Evolutionary conservation across 2,113 vertebrate genomes (phyloP).

Genomic region (Tinamus guttatus): DNA sequence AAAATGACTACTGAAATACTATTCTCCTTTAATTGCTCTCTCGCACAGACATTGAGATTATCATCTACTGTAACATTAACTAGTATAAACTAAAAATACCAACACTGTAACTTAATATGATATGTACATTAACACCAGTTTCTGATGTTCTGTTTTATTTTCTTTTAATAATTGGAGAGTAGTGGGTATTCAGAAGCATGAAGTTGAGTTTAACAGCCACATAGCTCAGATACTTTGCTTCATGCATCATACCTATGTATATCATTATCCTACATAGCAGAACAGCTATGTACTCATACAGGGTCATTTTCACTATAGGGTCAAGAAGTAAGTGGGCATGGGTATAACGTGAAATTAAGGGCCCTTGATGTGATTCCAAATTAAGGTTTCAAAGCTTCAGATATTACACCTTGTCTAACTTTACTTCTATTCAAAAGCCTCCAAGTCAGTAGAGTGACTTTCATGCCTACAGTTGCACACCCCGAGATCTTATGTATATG

Average conservation of each 20-base stretch:
- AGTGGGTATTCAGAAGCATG: neutral
- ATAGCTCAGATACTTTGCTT: constrained; percentile 24
- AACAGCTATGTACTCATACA: neutral
- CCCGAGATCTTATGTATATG: neutral
- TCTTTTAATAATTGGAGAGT: constrained; percentile 12
- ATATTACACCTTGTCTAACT: neutral
- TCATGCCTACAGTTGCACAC: neutral
- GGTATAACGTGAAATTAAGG: neutral
- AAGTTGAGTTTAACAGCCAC: constrained; percentile 6
- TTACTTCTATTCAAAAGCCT: neutral
- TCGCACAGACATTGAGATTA: constrained; percentile 73
- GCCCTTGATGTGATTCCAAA: neutral
- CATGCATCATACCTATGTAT: neutral
- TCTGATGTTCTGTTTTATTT: constrained; percentile 28
- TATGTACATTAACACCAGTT: constrained; percentile 43
- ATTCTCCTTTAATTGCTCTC: constrained; percentile 64
- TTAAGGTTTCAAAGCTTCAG: neutral
- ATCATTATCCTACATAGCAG: neutral
- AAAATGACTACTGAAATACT: constrained; percentile 38
- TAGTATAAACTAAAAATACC: constrained; percentile 61
- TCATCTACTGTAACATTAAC: constrained; percentile 50
- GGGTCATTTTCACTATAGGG: neutral
- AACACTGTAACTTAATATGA: constrained; percentile 56
- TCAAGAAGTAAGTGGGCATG: neutral
- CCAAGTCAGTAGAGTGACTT: neutral